Evolutionary conservation across 2,888 invertebrate genomes (phyloP).

Genomic region (Strigamia maritima): DNA sequence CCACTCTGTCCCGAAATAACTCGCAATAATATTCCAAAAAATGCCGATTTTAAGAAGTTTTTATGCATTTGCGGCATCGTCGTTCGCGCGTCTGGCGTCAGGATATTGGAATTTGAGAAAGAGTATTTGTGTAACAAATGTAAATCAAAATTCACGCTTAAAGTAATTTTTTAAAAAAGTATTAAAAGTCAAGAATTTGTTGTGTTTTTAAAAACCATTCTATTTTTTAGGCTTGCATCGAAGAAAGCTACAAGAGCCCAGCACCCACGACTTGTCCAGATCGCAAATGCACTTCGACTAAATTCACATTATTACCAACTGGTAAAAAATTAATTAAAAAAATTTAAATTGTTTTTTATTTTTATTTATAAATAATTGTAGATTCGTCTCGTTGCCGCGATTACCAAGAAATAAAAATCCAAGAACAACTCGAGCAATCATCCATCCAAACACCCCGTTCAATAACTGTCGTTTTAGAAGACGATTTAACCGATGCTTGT

Average conservation of each 20-base stretch:
- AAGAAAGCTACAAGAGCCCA: too few relatives aligned
- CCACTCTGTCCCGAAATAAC: conserved; percentile 68
- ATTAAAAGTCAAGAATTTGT: too few relatives aligned
- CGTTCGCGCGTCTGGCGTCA: conserved; percentile 62
- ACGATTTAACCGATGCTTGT: conserved; percentile 80
- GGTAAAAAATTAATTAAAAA: background rate
- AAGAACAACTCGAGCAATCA: conserved; percentile 75
- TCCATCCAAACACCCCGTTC: conserved; percentile 70
- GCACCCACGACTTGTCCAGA: too few relatives aligned
- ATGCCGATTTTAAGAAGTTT: conserved; percentile 68
- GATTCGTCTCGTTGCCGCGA: conserved; percentile 68
- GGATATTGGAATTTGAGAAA: conserved; percentile 71
- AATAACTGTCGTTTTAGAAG: conserved; percentile 73
- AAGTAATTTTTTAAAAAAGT: conserved; percentile 59
- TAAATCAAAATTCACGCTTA: conserved; percentile 62
- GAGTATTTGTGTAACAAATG: conserved; percentile 75
- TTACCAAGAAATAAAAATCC: conserved; percentile 79
- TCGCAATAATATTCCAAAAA: conserved; percentile 64
- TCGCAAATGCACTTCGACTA: background rate
- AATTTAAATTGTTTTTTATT: too few relatives aligned
- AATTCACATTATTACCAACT: background rate
- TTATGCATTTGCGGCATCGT: conserved; percentile 60
- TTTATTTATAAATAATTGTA: too few relatives aligned
- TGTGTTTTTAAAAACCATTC: too few relatives aligned
- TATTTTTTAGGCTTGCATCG: too few relatives aligned